These are phyloP conservation scores for Hylia prasina DNA, from an alignment of 2,113 vertebrate genomes.

Conservation along the genomic window DNA sequence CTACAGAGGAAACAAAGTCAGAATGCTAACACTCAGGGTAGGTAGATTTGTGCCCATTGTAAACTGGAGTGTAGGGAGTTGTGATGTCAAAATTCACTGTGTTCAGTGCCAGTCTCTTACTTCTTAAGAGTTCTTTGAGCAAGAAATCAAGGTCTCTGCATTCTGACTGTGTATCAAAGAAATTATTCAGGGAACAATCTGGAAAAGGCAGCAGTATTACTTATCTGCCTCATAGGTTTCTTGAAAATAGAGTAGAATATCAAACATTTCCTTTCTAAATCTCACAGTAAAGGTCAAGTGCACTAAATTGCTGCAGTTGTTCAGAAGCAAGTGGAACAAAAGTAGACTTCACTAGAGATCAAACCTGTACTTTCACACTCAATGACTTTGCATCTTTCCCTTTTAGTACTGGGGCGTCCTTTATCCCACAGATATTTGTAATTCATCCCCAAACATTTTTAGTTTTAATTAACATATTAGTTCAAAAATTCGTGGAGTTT, in stretches of 20 bases:
- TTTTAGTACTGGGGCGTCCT: background rate
- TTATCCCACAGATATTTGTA: background rate
- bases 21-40: background rate
- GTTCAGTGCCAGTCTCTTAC: background rate
- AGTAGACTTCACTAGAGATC: background rate
- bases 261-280: conserved; percentile 42
- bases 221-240: conserved; percentile 6
- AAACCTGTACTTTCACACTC: background rate
- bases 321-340: background rate
- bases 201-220: conserved; percentile 5
- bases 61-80: background rate
- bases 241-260: conserved; percentile 27
- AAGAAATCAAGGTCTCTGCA: background rate
- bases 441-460: background rate
- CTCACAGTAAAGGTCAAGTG: conserved; percentile 57
- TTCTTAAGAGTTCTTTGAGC: background rate
- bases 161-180: background rate
- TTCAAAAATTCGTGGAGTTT: background rate
- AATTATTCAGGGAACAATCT: conserved; percentile 30
- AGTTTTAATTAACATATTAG: background rate
- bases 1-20: background rate
- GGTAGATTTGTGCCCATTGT: background rate
- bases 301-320: conserved; percentile 23
- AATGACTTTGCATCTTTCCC: background rate
- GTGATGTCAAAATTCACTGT: background rate